A percentile compares a stretch with the other conserved stretches of the same genome.
These are phyloP conservation scores for Trichoplusia ni DNA, from an alignment of 1,140 invertebrate species.

Conservation along the genomic window DNA sequence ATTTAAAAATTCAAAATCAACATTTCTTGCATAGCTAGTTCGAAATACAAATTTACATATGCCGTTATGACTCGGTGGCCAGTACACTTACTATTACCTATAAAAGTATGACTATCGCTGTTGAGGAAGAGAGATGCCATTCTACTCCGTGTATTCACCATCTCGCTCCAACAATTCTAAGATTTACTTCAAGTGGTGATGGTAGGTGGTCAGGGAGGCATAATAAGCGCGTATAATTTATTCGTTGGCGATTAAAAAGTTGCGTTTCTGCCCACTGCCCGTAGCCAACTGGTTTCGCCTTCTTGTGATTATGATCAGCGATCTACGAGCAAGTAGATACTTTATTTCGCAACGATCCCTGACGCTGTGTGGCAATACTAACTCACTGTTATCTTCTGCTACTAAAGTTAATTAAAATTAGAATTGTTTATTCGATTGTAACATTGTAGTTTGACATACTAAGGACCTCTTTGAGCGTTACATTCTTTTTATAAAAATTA, in stretches of 20 bases:
- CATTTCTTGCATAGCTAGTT: conserved; percentile 7
- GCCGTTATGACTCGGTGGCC: not conserved
- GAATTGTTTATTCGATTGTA: not conserved
- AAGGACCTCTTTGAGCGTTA: too few species aligned
- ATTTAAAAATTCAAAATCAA: conserved; percentile 16
- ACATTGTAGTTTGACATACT: too few species aligned
- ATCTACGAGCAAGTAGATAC: conserved; percentile 13
- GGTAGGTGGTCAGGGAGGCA: conserved; percentile 9
- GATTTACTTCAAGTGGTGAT: too few species aligned
- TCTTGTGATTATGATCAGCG: conserved; percentile 27
- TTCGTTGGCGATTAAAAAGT: conserved; percentile 18
- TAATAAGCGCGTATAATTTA: conserved; percentile 11
- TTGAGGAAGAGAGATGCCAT: too few species aligned
- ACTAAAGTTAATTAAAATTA: not conserved
- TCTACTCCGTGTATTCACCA: too few species aligned
- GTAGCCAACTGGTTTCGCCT: conserved; percentile 31
- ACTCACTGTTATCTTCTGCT: not conserved
- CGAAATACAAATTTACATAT: not conserved
- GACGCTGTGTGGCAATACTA: conserved; percentile 20
- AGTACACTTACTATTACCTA: too few species aligned
- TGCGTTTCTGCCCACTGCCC: conserved; percentile 26
- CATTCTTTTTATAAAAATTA: too few species aligned
- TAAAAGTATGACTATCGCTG: too few species aligned
- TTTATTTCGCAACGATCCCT: conserved; percentile 25
- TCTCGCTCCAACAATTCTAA: too few species aligned